Evolutionary conservation across 1,140 invertebrate genomes (phyloP).

Genomic region (Bombus pascuorum): DNA sequence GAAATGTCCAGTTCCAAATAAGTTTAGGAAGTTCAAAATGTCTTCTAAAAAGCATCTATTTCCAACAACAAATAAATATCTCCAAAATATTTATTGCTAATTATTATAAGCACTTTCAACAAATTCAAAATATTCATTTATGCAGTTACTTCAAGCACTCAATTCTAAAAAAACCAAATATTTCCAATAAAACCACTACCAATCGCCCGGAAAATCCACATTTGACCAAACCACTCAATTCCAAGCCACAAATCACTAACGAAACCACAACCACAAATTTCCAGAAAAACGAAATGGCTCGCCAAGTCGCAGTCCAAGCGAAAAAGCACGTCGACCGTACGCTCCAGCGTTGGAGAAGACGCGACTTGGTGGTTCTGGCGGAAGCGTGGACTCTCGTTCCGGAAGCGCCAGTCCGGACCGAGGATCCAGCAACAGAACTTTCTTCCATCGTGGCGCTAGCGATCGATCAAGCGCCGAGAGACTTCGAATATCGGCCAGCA

Average conservation of each 20-base stretch:
- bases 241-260: not conserved
- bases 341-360: constrained; percentile 77
- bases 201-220: no score
- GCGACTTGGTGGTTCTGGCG: constrained; percentile 77
- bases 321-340: constrained; percentile 75
- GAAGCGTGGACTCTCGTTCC: constrained; percentile 79
- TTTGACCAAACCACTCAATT: no score
- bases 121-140: not conserved
- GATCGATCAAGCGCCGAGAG: constrained; percentile 76
- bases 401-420: constrained; percentile 79
- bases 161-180: not conserved
- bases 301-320: constrained; percentile 76
- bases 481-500: constrained; percentile 76
- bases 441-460: constrained; percentile 73
- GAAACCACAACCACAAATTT: not conserved
- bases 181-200: not conserved
- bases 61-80: no score
- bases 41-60: no score
- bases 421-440: constrained; percentile 63
- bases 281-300: constrained; percentile 77
- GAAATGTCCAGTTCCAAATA: no score
- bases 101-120: not conserved
- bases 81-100: no score
- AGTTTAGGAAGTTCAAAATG: no score
- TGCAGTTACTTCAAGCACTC: not conserved